Evolutionary conservation across 1,140 invertebrate genomes (phyloP).

Genomic region (Temnothorax curvispinosus): DNA sequence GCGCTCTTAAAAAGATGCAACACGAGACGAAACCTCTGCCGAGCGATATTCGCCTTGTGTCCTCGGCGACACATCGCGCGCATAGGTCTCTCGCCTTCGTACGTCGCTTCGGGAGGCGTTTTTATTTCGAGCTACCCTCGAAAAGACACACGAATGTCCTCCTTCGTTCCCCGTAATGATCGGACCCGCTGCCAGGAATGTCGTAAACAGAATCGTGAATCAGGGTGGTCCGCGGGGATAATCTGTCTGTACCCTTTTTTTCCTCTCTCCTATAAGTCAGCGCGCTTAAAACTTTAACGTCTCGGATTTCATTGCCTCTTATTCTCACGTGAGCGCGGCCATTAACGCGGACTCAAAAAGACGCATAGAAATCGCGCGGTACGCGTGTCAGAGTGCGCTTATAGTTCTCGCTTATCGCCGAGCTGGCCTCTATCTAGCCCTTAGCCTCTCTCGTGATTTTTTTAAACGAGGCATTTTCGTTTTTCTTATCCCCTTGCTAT

Average conservation of each 20-base stretch:
- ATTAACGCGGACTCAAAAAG: slow-evolving; percentile 60
- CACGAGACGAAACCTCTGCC: slow-evolving; percentile 29
- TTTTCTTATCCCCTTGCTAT: background rate
- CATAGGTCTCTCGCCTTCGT: background rate
- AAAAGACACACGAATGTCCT: slow-evolving; percentile 13
- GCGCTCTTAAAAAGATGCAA: slow-evolving; percentile 65
- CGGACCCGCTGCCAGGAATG: slow-evolving; percentile 55
- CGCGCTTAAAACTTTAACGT: slow-evolving; percentile 62
- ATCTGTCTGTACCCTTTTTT: background rate
- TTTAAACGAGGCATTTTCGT: slow-evolving; percentile 12
- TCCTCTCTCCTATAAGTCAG: background rate
- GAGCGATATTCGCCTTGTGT: slow-evolving; percentile 14
- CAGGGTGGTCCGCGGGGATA: slow-evolving; percentile 68
- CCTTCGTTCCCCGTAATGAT: slow-evolving; percentile 60
- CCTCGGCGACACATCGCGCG: slow-evolving; percentile 39
- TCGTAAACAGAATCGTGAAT: slow-evolving; percentile 69
- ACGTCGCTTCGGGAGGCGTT: slow-evolving; percentile 39
- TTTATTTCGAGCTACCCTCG: slow-evolving; percentile 64
- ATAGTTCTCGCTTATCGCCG: slow-evolving; percentile 35
- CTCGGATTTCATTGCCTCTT: slow-evolving; percentile 65
- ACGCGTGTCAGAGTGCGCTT: background rate
- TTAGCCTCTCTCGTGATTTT: slow-evolving; percentile 21
- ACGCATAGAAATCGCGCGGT: background rate
- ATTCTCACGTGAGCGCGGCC: slow-evolving; percentile 64
- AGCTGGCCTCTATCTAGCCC: background rate